A percentile compares a stretch with the other conserved stretches of the same genome.
Evolutionary conservation across 1,140 invertebrate species (phyloP).

Genomic region (Cotesia vestalis): DNA sequence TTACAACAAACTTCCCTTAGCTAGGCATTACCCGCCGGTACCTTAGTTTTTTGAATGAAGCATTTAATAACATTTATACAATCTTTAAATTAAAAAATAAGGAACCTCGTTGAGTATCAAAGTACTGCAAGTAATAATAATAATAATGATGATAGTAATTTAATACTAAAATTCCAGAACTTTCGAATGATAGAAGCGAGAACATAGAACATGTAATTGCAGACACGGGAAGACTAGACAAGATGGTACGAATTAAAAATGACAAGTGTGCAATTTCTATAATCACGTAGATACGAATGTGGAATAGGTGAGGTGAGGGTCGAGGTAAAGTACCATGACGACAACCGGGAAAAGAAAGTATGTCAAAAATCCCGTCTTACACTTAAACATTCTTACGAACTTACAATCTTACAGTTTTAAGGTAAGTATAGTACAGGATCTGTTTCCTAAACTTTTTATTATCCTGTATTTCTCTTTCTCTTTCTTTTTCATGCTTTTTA

Average conservation of each 20-base stretch:
- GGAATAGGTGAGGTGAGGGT: slow-evolving; percentile 57
- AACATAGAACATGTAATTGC: background rate
- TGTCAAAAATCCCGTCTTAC: slow-evolving; percentile 60
- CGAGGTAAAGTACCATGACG: slow-evolving; percentile 51
- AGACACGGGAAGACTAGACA: background rate
- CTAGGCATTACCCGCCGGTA: too few species aligned
- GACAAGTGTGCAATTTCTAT: slow-evolving; percentile 14
- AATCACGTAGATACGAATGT: slow-evolving; percentile 43
- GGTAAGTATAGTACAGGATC: background rate
- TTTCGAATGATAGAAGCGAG: background rate
- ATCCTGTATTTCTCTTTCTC: slow-evolving; percentile 30
- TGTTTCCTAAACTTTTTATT: too few species aligned
- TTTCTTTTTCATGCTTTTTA: slow-evolving; percentile 22
- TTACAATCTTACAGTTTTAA: slow-evolving; percentile 33
- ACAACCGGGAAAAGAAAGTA: slow-evolving; percentile 56
- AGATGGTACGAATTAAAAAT: slow-evolving; percentile 1
- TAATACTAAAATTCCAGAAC: too few species aligned
- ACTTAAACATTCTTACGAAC: background rate
- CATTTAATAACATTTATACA: too few species aligned
- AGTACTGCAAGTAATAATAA: too few species aligned
- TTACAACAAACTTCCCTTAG: too few species aligned
- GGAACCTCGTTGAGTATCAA: too few species aligned
- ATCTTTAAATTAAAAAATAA: too few species aligned
- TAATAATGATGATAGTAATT: too few species aligned
- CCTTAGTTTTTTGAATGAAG: too few species aligned